Conservation (phyloP, 1,140 invertebrate species). For the Eumaeus atala region DNA sequence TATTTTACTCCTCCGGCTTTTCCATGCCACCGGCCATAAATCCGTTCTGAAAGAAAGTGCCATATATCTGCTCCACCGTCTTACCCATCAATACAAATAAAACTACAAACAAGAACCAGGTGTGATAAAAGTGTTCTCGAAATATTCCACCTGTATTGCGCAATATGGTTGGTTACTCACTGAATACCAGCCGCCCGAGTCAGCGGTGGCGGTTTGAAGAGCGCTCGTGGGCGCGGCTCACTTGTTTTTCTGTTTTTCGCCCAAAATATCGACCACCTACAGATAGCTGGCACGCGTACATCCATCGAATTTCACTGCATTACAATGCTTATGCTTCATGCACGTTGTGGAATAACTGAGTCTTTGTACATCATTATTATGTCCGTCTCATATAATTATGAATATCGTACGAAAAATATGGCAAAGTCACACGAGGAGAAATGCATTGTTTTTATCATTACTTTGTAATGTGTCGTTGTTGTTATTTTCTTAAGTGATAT, state of each 20-base stretch:
- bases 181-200: constrained; percentile 40
- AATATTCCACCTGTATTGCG: constrained; percentile 48
- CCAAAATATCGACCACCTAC: constrained; percentile 57
- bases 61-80: too few relatives aligned
- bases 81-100: too few relatives aligned
- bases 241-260: constrained; percentile 48
- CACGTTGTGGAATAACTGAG: constrained; percentile 3
- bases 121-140: constrained; percentile 21
- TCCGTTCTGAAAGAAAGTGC: too few relatives aligned
- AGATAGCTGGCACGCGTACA: constrained; percentile 35
- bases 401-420: too few relatives aligned
- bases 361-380: too few relatives aligned
- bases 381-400: too few relatives aligned
- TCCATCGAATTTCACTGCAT: constrained; percentile 22
- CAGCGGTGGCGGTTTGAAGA: constrained; percentile 25
- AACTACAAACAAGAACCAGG: not conserved
- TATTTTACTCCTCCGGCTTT: too few relatives aligned
- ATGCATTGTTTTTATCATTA: too few relatives aligned
- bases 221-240: constrained; percentile 36
- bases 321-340: not conserved
- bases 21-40: too few relatives aligned
- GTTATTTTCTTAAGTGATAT: too few relatives aligned
- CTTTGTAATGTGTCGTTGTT: too few relatives aligned
- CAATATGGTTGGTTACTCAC: constrained; percentile 41
- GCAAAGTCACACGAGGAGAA: too few relatives aligned